phyloP scores from a whole-genome alignment of 2,888 invertebrate species.

The Apodemia zela region DNA sequence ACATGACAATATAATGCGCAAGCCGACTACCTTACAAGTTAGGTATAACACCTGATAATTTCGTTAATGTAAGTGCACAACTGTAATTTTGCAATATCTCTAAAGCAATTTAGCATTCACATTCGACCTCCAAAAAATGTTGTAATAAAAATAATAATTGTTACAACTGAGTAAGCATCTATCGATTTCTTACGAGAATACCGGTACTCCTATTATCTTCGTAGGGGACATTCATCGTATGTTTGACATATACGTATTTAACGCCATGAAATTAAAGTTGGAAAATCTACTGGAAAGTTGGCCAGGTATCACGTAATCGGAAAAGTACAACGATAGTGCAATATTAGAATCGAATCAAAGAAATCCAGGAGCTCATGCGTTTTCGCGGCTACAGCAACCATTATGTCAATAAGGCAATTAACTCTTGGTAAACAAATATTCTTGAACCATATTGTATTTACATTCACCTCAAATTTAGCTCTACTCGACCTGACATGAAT shows the following conservation, averaged over 20 bases:
- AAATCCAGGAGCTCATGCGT: background rate
- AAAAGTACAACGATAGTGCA: too few species aligned
- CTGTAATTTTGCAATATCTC: background rate
- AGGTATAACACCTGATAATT: background rate
- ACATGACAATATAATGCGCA: too few species aligned
- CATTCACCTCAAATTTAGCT: background rate
- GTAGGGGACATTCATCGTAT: too few species aligned
- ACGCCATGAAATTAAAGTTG: too few species aligned
- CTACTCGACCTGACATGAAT: conserved; percentile 38
- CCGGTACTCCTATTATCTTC: too few species aligned
- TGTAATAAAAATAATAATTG: too few species aligned
- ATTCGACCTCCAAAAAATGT: background rate
- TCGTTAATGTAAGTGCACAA: background rate
- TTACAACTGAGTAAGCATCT: too few species aligned
- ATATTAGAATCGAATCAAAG: background rate
- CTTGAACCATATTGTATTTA: background rate
- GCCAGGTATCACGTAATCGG: too few species aligned
- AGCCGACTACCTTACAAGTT: background rate
- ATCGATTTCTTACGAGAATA: background rate
- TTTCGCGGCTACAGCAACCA: background rate
- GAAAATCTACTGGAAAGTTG: too few species aligned
- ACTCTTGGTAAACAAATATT: background rate
- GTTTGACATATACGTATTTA: too few species aligned
- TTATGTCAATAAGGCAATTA: background rate
- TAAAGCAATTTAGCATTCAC: background rate